phyloP scores from a whole-genome alignment of 2,113 vertebrate species.

The Paramisgurnus dabryanus region DNA sequence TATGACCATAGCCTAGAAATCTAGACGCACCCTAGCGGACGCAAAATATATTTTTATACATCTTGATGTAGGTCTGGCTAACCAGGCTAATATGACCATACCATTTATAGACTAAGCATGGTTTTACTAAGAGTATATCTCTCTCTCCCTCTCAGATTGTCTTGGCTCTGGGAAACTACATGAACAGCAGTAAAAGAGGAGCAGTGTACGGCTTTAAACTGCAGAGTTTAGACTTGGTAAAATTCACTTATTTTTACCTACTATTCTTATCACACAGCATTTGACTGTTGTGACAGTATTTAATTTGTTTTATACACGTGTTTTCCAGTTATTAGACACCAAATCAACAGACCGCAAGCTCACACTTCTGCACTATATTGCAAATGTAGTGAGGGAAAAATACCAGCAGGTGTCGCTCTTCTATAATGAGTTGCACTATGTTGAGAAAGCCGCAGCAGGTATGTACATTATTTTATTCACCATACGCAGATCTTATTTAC shows the following conservation, averaged over 20 bases:
- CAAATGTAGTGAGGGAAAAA: constrained; percentile 93
- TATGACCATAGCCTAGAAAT: no score
- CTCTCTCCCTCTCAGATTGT: constrained; percentile 81
- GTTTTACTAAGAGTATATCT: not conserved
- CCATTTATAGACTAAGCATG: not conserved
- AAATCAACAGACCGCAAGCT: constrained; percentile 95
- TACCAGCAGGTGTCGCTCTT: constrained; percentile 89
- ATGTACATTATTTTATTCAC: constrained; percentile 25
- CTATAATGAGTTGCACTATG: constrained; percentile 93
- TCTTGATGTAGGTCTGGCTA: no score
- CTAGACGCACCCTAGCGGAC: no score
- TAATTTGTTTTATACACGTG: not conserved
- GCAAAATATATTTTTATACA: no score
- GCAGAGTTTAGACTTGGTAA: constrained; percentile 95
- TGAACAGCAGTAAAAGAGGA: constrained; percentile 99
- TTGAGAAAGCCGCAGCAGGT: constrained; percentile 97
- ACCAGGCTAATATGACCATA: no score
- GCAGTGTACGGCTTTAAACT: constrained; percentile 99
- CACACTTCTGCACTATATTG: constrained; percentile 93
- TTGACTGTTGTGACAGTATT: not conserved
- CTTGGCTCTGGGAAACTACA: constrained; percentile 97
- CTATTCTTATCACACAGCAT: not conserved
- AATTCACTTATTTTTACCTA: constrained; percentile 2
- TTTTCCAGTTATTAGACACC: constrained; percentile 87
- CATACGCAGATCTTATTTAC: not conserved